Base-by-base conservation (phyloP, 2,888 invertebrate genomes). In the Acanthosepion pharaonis region DNA sequence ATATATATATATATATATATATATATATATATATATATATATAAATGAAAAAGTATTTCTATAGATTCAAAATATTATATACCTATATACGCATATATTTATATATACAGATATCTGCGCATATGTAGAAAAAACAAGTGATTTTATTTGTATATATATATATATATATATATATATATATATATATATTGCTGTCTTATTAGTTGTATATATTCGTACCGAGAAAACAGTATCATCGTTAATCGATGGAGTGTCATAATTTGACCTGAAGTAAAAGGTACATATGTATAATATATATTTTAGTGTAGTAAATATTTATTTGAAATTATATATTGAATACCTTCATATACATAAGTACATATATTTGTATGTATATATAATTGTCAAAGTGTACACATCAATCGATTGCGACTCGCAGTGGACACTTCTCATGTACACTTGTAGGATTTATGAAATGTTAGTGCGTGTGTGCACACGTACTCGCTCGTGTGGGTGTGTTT, bases 121-220 rank as follows among this genome's bases (percentile, higher is more conserved):
- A 91, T 91, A 42, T 91, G 48, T 91, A 91, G 23, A 15, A 20
- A 20, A 33, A 33, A 48, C 42, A 42, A 25, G 18, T 5, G 15
- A 33, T 33, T 23, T 3, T 49, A 23, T 92, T 51, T 42, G 3
- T 42, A 49, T 92, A 92, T 92, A 92, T 92, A 92, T 92, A 92
- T 92, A 92, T 92, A 92, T 92, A 49, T 49, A 92, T 92, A 49
- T 92, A 23, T 48, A 49, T 92, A 48, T 92, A 49, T 25, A 49
- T 49, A 92, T 92, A 92, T 49, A 15, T 92, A 51, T 25, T 28
- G 0, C 1, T 92, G 25, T 28, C 49, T 49, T 0, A 28, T 51
- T 8, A 49, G 33, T 42, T 51, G 42, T 92, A 92, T 25, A 92
- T 92, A 92, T 92, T 18, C 25, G 42, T 25, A 92, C 20, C 6